These are phyloP conservation scores for Vesta saturnalis DNA, from an alignment of 2,888 invertebrate genomes.

Conservation along the genomic window DNA sequence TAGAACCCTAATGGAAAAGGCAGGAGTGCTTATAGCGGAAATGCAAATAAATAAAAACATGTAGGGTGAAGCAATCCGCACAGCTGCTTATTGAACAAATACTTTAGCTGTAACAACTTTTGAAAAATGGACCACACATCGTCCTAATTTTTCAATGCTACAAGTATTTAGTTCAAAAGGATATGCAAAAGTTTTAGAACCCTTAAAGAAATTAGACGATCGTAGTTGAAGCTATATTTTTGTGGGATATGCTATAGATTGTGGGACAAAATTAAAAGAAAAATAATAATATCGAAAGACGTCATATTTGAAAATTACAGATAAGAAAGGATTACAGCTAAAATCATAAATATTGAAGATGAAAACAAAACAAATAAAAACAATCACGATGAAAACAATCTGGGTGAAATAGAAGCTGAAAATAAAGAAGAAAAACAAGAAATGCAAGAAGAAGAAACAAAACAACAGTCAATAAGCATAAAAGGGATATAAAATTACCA, in stretches of 20 bases:
- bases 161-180: no score
- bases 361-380: no score
- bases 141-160: no score
- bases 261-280: not conserved
- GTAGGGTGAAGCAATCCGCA: no score
- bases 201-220: no score
- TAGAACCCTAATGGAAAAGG: slow-evolving; percentile 27
- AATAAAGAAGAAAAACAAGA: no score
- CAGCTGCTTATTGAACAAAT: slow-evolving; percentile 49
- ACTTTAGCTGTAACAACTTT: slow-evolving; percentile 40
- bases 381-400: not conserved
- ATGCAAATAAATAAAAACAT: slow-evolving; percentile 47
- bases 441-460: no score
- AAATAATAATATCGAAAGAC: not conserved
- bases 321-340: no score
- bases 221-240: not conserved
- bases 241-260: not conserved
- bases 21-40: slow-evolving; percentile 31
- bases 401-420: not conserved
- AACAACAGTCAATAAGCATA: no score
- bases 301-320: no score
- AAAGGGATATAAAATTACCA: not conserved
- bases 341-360: no score
- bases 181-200: no score
- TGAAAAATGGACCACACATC: not conserved